Percentiles rank a stretch among this genome's conserved stretches.
phyloP scores from a whole-genome alignment of 2,888 invertebrate genomes.

The Chloroclystis v-ata region DNA sequence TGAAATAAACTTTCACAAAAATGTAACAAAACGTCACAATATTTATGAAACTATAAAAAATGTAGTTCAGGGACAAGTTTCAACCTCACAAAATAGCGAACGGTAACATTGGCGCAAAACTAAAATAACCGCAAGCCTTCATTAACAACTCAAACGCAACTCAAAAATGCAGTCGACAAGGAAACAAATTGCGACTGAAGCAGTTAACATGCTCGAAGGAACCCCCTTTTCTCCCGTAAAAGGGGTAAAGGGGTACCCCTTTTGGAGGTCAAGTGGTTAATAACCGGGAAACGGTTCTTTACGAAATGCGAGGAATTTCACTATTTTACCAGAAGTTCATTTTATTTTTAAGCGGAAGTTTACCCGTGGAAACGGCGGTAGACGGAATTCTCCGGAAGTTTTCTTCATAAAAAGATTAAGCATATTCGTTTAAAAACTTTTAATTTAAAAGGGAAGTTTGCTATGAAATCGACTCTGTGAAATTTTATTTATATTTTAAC shows the following conservation, averaged over 20 bases:
- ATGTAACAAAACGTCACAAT: background rate
- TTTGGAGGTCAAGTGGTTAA: slow-evolving; percentile 19
- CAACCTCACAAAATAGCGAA: background rate
- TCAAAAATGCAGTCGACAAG: slow-evolving; percentile 8
- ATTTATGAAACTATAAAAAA: background rate
- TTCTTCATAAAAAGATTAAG: background rate
- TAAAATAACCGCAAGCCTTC: background rate
- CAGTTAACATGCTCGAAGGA: slow-evolving; percentile 3
- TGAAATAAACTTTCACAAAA: no score
- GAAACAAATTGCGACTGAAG: slow-evolving; percentile 12
- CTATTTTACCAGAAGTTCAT: slow-evolving; percentile 19
- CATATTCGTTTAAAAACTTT: no score
- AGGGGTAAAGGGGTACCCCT: no score
- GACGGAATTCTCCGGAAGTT: background rate
- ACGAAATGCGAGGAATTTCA: slow-evolving; percentile 8
- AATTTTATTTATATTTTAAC: no score
- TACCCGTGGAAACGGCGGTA: background rate
- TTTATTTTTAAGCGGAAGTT: background rate
- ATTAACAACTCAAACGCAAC: slow-evolving; percentile 8
- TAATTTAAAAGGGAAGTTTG: no score
- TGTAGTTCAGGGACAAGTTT: background rate
- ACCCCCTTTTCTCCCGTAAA: background rate
- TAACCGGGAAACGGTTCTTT: slow-evolving; percentile 10
- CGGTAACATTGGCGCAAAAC: background rate
- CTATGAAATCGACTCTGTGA: no score